phyloP scores from a whole-genome alignment of 2,797 vertebrate genomes.

The Sebastes iracundus region DNA sequence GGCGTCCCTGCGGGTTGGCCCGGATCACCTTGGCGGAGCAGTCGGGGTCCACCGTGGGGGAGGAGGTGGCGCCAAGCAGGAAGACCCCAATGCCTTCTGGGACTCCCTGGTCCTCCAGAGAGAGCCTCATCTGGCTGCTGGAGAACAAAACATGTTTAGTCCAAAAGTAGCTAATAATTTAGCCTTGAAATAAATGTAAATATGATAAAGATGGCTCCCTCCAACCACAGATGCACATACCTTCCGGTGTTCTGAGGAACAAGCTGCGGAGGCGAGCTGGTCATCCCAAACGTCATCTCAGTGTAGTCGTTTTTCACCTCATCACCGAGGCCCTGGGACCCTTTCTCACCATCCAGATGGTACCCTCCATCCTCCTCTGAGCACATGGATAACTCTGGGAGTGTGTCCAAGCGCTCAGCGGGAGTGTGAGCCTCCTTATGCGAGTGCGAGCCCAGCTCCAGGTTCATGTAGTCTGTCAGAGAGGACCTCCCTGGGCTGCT shows the following conservation, averaged over 20 bases:
- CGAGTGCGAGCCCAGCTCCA: conserved; percentile 59
- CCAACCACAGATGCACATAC: conserved; percentile 42
- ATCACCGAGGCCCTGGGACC: conserved; percentile 23
- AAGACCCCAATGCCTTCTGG: conserved; percentile 77
- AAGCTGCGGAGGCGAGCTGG: conserved; percentile 69
- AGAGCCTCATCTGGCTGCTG: conserved; percentile 55
- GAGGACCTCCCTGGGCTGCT: conserved; percentile 48
- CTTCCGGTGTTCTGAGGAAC: conserved; percentile 63
- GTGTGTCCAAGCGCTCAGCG: conserved; percentile 36
- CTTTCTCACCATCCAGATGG: conserved; percentile 40
- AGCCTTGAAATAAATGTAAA: too few species aligned
- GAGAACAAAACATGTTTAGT: not conserved
- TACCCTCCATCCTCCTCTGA: conserved; percentile 50
- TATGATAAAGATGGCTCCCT: not conserved
- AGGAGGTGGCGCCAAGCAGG: conserved; percentile 63
- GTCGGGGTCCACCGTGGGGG: conserved; percentile 74
- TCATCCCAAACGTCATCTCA: conserved; percentile 86
- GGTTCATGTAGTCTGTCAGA: conserved; percentile 74
- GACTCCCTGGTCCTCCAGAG: conserved; percentile 56
- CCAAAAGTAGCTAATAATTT: not conserved
- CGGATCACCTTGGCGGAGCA: conserved; percentile 90
- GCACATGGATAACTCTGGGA: conserved; percentile 64
- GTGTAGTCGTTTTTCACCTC: conserved; percentile 86
- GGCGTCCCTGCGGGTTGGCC: conserved; percentile 88
- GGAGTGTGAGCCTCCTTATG: conserved; percentile 47